These are phyloP conservation scores for Idris sp. DNA, from an alignment of 1,140 invertebrate genomes.

Conservation along the genomic window DNA sequence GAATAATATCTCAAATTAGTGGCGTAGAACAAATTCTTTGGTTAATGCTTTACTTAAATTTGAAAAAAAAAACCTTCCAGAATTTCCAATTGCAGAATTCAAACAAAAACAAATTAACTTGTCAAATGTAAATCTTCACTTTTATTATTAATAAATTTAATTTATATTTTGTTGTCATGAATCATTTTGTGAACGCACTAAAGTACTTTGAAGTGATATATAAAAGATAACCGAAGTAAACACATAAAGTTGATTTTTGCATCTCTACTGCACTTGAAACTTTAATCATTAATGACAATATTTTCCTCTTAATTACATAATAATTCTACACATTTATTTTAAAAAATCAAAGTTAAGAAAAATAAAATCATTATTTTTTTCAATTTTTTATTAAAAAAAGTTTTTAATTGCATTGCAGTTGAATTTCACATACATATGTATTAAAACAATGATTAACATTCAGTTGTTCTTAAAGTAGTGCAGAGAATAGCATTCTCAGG, in stretches of 20 bases:
- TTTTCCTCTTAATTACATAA: conserved; percentile 21
- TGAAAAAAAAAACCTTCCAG: too few species aligned
- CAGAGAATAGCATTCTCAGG: background rate
- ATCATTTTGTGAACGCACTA: conserved; percentile 27
- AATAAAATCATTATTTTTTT: too few species aligned
- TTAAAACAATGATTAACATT: too few species aligned
- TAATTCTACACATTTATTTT: background rate
- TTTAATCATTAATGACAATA: conserved; percentile 17
- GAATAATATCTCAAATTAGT: too few species aligned
- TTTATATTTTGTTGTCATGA: conserved; percentile 27
- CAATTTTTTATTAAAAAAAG: too few species aligned
- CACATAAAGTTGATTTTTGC: conserved; percentile 26
- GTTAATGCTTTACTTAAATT: too few species aligned
- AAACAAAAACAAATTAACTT: too few species aligned
- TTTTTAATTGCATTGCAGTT: too few species aligned
- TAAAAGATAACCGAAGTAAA: conserved; percentile 39
- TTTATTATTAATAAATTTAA: conserved; percentile 14
- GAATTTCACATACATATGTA: too few species aligned
- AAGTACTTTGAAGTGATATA: conserved; percentile 44
- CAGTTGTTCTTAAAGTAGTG: background rate
- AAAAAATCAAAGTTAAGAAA: too few species aligned
- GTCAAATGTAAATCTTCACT: background rate
- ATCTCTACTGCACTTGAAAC: conserved; percentile 32
- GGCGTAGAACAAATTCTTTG: too few species aligned
- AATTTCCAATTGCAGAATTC: too few species aligned